phyloP scores from a whole-genome alignment of 1,140 invertebrate species.

The Schlechtendalia chinensis region DNA sequence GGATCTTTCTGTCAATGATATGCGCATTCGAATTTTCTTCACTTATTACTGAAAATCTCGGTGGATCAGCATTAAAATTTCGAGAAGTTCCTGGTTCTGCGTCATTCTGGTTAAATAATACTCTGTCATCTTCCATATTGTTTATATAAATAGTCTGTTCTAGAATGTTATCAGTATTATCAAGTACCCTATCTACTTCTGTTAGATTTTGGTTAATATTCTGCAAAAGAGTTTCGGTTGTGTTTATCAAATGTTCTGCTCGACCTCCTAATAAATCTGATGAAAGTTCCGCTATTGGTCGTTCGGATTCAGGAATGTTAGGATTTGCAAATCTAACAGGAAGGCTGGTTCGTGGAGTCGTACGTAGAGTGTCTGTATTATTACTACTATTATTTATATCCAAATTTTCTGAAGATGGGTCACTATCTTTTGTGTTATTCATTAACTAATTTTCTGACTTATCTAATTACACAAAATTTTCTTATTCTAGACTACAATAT shows the following conservation, averaged over 20 bases:
- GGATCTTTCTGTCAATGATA: too few relatives aligned
- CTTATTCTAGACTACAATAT: too few relatives aligned
- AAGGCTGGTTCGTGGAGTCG: neutral
- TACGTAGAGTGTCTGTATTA: too few relatives aligned
- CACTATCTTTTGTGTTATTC: too few relatives aligned
- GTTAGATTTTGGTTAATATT: neutral
- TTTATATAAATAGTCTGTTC: neutral
- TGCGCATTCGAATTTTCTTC: too few relatives aligned
- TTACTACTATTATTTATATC: too few relatives aligned
- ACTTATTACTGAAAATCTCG: too few relatives aligned
- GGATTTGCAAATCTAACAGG: neutral
- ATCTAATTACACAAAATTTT: too few relatives aligned
- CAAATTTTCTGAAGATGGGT: too few relatives aligned
- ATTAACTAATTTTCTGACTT: too few relatives aligned
- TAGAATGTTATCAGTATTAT: neutral
- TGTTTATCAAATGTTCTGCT: neutral
- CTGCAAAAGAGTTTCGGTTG: neutral
- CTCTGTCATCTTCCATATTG: neutral
- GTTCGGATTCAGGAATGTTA: neutral
- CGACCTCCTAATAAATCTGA: too few relatives aligned
- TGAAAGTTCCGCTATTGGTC: neutral
- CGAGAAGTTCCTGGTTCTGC: neutral
- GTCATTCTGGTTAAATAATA: neutral
- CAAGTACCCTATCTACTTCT: neutral
- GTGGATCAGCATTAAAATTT: neutral